A percentile compares a stretch with the other conserved stretches of the same genome.
Conservation (phyloP, 1,140 invertebrate species). For the Sycobia sp. region DNA sequence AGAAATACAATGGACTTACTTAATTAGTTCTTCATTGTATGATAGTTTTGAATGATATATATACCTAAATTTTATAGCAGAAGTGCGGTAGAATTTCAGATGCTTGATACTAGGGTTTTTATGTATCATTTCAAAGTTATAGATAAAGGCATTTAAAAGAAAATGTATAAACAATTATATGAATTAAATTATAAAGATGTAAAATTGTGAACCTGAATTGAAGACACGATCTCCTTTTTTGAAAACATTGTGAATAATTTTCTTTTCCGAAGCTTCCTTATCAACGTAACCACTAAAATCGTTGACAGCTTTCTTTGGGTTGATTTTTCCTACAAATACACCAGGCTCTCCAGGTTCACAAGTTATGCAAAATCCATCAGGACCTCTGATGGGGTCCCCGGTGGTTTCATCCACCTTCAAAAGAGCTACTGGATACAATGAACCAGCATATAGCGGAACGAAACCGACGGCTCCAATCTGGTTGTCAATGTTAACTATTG, state of each 20-base stretch:
- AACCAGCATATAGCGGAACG: slow-evolving; percentile 72
- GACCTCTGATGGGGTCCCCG: slow-evolving; percentile 76
- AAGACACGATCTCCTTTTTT: slow-evolving; percentile 87
- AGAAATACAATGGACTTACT: too few relatives aligned
- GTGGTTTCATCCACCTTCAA: slow-evolving; percentile 83
- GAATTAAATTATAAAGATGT: too few relatives aligned
- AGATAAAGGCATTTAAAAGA: too few relatives aligned
- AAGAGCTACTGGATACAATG: slow-evolving; percentile 73
- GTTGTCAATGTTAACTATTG: slow-evolving; percentile 89
- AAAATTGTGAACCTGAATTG: slow-evolving; percentile 84
- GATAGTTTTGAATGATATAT: too few relatives aligned
- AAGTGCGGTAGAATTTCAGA: too few relatives aligned
- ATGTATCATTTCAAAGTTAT: too few relatives aligned
- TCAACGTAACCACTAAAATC: slow-evolving; percentile 87
- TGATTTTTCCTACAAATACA: slow-evolving; percentile 80
- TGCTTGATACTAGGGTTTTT: too few relatives aligned
- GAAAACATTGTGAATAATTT: slow-evolving; percentile 87
- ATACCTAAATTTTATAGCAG: too few relatives aligned
- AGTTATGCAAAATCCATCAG: slow-evolving; percentile 77
- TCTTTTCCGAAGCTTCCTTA: slow-evolving; percentile 87
- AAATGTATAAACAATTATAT: too few relatives aligned
- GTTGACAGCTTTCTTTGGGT: slow-evolving; percentile 70
- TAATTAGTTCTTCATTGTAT: too few relatives aligned
- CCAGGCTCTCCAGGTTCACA: slow-evolving; percentile 77
- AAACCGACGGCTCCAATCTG: slow-evolving; percentile 93